Evolutionary conservation across 2,888 invertebrate genomes (phyloP), one percentile per base, ranked within the genome.

Genomic region (Brachycybe producta): DNA sequence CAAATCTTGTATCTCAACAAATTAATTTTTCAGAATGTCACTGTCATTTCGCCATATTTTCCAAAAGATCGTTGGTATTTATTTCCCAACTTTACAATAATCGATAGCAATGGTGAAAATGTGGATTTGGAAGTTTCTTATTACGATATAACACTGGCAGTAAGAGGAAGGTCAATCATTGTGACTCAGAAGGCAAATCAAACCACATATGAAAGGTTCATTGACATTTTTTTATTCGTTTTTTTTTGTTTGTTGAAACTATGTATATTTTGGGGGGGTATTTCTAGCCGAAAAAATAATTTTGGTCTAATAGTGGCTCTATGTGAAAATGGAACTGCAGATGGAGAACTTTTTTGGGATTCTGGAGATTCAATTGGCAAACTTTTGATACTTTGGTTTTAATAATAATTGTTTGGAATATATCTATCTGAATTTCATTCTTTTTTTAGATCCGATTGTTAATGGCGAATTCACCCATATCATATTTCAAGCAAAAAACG

Each of bases 331-430:
- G 68, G 68, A 11, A 61, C 58, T 17, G 82, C 81, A 0, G 55
- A 50, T 2, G 85, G 85, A 1, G 73, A 78, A 53, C 68, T 87
- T 7, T 84, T 79, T 68, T 84, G 83, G 82, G 86, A 87, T 63
- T 84, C 85, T 59, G 85, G 85, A 0, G 80, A 82, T 52, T 78
- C 79, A n/a, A n/a, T n/a, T n/a, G n/a, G n/a, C n/a, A n/a, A n/a
- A n/a, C n/a, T n/a, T n/a, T n/a, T n/a, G n/a, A n/a, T n/a, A n/a
- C n/a, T n/a, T n/a, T n/a, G n/a, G n/a, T n/a, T n/a, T n/a, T n/a
- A n/a, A n/a, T n/a, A n/a, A n/a, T n/a, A n/a, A n/a, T n/a, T n/a
- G n/a, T n/a, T n/a, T n/a, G n/a, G n/a, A n/a, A n/a, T n/a, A n/a
- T n/a, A n/a, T n/a, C n/a, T n/a, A n/a, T n/a, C n/a, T n/a, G n/a